Evolutionary conservation across 2,888 invertebrate species (phyloP).

Genomic region (Poecilus cupreus): DNA sequence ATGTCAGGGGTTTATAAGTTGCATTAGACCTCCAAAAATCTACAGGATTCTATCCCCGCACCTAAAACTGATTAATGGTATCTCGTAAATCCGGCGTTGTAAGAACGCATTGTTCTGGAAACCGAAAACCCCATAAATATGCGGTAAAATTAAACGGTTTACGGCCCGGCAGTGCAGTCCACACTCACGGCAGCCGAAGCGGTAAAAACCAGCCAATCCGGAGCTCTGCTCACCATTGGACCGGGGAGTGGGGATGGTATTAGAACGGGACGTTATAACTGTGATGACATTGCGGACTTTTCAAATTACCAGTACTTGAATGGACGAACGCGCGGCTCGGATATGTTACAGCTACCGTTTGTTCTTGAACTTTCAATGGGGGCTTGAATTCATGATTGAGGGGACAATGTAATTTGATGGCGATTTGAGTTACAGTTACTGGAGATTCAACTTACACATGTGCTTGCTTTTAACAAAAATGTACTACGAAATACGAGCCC

Average conservation of each 20-base stretch:
- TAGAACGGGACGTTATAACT: constrained; percentile 9
- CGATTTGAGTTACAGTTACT: background rate
- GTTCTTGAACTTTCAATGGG: constrained; percentile 4
- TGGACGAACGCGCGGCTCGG: background rate
- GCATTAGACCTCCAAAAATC: constrained; percentile 55
- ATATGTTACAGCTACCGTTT: constrained; percentile 10
- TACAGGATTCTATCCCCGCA: constrained; percentile 43
- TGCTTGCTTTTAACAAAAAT: no score
- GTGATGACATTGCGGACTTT: constrained; percentile 47
- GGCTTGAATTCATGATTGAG: constrained; percentile 5
- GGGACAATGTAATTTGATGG: constrained; percentile 17
- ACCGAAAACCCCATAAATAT: constrained; percentile 58
- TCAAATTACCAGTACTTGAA: constrained; percentile 49
- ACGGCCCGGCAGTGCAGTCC: constrained; percentile 42
- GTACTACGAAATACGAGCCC: no score
- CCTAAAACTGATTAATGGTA: constrained; percentile 58
- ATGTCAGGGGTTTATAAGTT: constrained; percentile 52
- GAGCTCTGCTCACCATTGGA: background rate
- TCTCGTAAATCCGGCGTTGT: constrained; percentile 58
- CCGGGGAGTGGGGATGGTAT: background rate
- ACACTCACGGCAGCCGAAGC: constrained; percentile 24
- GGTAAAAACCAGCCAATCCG: constrained; percentile 49
- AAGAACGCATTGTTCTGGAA: constrained; percentile 59
- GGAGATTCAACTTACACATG: background rate
- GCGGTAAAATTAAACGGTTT: constrained; percentile 59